Evolutionary conservation across 2,113 vertebrate species (phyloP).

Genomic region (Sylvilagus bachmani): DNA sequence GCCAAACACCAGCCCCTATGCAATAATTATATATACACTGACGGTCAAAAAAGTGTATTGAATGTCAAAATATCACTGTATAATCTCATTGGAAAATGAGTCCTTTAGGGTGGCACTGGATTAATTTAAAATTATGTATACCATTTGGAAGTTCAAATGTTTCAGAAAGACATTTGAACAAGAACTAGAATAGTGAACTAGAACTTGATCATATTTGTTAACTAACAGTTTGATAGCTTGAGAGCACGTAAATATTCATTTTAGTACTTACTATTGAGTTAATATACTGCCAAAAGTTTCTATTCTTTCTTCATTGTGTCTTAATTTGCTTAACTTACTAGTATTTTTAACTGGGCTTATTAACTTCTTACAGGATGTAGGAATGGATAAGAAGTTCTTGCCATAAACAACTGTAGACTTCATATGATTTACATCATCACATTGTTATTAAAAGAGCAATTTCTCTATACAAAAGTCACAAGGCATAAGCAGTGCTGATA

Average conservation of each 20-base stretch:
- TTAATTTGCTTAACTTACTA: neutral
- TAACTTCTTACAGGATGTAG: conserved; percentile 7
- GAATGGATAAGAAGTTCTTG: neutral
- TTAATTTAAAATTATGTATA: conserved; percentile 19
- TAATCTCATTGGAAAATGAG: conserved; percentile 9
- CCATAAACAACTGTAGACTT: conserved; percentile 6
- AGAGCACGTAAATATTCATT: neutral
- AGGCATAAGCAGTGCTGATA: neutral
- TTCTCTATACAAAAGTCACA: conserved; percentile 18
- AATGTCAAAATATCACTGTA: conserved; percentile 17
- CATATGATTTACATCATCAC: neutral
- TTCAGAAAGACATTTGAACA: neutral
- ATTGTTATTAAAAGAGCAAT: neutral
- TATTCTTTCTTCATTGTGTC: neutral
- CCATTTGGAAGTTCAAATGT: neutral
- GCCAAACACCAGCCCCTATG: neutral
- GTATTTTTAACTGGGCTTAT: neutral
- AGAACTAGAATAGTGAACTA: neutral
- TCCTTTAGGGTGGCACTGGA: neutral
- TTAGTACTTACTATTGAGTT: neutral
- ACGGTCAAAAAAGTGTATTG: neutral
- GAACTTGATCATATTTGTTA: neutral
- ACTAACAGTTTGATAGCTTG: neutral
- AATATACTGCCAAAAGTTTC: neutral
- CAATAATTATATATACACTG: neutral